Percentiles rank a stretch among this genome's conserved stretches.
Conservation (phyloP, 2,797 vertebrate genomes). For the Squalus acanthias region DNA sequence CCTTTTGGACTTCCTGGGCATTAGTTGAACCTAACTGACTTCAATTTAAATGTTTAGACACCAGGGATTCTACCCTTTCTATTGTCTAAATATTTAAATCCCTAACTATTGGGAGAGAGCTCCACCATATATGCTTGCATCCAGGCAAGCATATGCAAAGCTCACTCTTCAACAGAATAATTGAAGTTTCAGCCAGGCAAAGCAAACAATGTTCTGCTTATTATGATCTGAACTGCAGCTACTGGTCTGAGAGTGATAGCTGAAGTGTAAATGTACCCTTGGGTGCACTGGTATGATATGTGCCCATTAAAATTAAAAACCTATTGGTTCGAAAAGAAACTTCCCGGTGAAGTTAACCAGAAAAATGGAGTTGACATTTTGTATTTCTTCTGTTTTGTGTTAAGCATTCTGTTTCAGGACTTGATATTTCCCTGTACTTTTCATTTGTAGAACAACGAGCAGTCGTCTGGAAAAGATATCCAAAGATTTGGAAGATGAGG, state of each 20-base stretch:
- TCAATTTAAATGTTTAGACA: not conserved
- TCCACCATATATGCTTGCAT: not conserved
- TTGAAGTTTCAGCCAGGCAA: not conserved
- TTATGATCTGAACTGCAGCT: not conserved
- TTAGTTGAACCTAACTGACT: not conserved
- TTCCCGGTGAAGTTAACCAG: not conserved
- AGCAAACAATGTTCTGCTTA: not conserved
- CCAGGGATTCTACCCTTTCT: not conserved
- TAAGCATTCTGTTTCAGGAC: not conserved
- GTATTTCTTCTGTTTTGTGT: not conserved
- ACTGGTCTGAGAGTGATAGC: not conserved
- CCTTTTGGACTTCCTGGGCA: not conserved
- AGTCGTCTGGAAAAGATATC: conserved; percentile 80
- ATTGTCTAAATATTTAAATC: not conserved
- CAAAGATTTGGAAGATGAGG: conserved; percentile 96
- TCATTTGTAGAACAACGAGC: conserved; percentile 64
- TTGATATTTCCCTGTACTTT: not conserved
- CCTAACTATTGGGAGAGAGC: not conserved
- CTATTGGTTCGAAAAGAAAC: not conserved
- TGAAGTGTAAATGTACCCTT: not conserved
- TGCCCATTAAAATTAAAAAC: not conserved
- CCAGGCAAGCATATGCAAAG: not conserved
- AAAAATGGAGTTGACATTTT: not conserved
- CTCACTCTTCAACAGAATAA: not conserved
- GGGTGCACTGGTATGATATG: not conserved